These are phyloP conservation scores for Halocaridina rubra DNA, from an alignment of 2,888 invertebrate species.

Conservation along the genomic window DNA sequence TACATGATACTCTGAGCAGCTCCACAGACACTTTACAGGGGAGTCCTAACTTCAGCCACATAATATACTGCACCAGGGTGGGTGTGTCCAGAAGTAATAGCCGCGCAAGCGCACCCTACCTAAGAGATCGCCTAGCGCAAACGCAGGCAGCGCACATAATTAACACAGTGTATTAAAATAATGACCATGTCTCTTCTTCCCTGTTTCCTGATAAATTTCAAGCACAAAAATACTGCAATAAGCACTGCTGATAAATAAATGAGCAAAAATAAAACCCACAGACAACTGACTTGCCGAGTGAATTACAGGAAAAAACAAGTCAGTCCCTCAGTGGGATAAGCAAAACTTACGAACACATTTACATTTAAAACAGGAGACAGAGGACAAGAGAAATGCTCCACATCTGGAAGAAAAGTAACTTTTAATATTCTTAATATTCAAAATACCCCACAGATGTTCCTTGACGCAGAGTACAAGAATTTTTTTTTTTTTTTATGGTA, in stretches of 20 bases:
- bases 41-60: constrained; percentile 53
- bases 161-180: constrained; percentile 38
- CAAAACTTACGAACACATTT: not conserved
- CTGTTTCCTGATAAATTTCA: constrained; percentile 44
- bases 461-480: constrained; percentile 34
- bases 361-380: constrained; percentile 31
- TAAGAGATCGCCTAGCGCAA: constrained; percentile 43
- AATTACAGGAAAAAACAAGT: constrained; percentile 9
- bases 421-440: constrained; percentile 52
- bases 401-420: constrained; percentile 62
- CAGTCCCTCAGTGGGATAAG: constrained; percentile 21
- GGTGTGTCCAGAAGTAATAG: constrained; percentile 17
- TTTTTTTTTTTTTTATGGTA: not conserved
- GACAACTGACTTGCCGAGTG: constrained; percentile 47
- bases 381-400: constrained; percentile 63
- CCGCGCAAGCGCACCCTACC: constrained; percentile 38
- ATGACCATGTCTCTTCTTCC: constrained; percentile 63
- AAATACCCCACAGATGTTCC: constrained; percentile 61
- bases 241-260: too few relatives aligned
- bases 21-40: constrained; percentile 31
- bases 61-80: constrained; percentile 14
- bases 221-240: too few relatives aligned
- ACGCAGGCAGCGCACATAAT: constrained; percentile 35
- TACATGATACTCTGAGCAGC: constrained; percentile 20
- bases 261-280: not conserved